A percentile compares a stretch with the other conserved stretches of the same genome.
phyloP scores from a whole-genome alignment of 2,113 vertebrate species.

The Colossoma macropomum region DNA sequence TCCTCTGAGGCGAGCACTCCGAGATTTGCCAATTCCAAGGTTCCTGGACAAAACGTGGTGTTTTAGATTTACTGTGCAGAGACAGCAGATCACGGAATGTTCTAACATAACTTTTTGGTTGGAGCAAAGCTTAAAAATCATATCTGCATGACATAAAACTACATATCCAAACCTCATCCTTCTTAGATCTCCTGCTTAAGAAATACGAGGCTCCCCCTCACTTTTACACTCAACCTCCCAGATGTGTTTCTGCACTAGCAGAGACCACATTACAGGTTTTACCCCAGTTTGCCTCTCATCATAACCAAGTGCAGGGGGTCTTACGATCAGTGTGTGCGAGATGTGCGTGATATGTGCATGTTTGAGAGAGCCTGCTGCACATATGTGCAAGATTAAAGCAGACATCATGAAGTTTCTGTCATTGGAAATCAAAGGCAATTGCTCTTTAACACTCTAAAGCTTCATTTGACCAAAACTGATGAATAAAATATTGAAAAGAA shows the following conservation, averaged over 20 bases:
- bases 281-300: conserved; percentile 72
- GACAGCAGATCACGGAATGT: conserved; percentile 40
- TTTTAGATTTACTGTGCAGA: conserved; percentile 35
- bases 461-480: too few relatives aligned
- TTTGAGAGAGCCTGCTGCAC: conserved; percentile 30
- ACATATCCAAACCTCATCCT: conserved; percentile 38
- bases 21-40: neutral
- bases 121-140: conserved; percentile 25
- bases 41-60: conserved; percentile 25
- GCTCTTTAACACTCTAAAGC: too few relatives aligned
- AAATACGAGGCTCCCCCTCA: conserved; percentile 50
- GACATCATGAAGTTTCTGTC: conserved; percentile 6
- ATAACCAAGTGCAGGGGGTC: conserved; percentile 63
- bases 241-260: conserved; percentile 60
- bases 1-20: neutral
- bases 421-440: conserved; percentile 1
- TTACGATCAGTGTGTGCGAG: conserved; percentile 22
- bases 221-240: conserved; percentile 47
- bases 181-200: conserved; percentile 25
- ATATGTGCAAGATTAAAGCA: conserved; percentile 22
- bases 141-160: conserved; percentile 40
- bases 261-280: conserved; percentile 68
- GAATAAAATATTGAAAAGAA: too few relatives aligned
- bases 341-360: conserved; percentile 18
- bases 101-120: conserved; percentile 29